phyloP scores from a whole-genome alignment of 2,797 vertebrate genomes.

The Rhabdomys pumilio region DNA sequence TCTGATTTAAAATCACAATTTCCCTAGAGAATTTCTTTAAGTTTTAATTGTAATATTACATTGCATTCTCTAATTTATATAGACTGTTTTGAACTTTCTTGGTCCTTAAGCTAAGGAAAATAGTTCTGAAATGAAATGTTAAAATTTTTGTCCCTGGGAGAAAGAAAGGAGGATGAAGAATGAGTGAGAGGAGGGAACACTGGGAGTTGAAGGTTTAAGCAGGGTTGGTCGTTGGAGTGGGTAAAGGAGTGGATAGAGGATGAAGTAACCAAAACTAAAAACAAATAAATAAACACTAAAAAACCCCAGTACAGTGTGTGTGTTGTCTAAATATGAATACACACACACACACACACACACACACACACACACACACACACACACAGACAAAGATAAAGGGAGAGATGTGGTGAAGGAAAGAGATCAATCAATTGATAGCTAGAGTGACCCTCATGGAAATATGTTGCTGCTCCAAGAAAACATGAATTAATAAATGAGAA shows the following conservation, averaged over 20 bases:
- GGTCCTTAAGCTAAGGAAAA: neutral
- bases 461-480: neutral
- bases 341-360: neutral
- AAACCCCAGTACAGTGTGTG: neutral
- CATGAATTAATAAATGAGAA: neutral
- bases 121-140: neutral
- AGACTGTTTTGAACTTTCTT: conserved; percentile 14
- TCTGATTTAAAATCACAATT: neutral
- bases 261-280: neutral
- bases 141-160: neutral
- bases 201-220: neutral
- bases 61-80: neutral
- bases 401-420: neutral
- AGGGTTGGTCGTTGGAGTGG: neutral
- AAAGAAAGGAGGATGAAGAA: neutral
- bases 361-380: neutral
- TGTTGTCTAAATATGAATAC: neutral
- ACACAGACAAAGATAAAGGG: neutral
- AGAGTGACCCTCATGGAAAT: neutral
- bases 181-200: neutral
- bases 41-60: conserved; percentile 13
- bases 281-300: neutral
- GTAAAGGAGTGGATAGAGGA: neutral
- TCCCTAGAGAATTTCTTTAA: neutral
- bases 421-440: neutral